Conservation (phyloP, 2,888 invertebrate genomes). For the Brachypalpus laphriformis region DNA sequence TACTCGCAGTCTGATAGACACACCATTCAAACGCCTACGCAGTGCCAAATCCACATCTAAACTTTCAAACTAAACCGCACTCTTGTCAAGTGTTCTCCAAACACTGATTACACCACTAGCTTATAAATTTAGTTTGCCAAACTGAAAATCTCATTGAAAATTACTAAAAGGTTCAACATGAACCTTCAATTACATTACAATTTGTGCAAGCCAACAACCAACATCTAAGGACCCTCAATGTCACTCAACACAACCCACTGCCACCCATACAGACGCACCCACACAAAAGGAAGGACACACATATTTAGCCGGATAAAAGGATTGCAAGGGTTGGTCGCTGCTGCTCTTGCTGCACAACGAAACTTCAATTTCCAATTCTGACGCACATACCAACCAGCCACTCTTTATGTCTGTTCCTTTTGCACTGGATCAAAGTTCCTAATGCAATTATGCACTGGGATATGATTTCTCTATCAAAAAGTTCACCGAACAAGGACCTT, state of each 20-base stretch:
- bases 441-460: conserved; percentile 69
- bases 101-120: conserved; percentile 48
- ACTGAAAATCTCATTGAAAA: conserved; percentile 58
- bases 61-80: no score
- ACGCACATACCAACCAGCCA: conserved; percentile 30
- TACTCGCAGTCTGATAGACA: no score
- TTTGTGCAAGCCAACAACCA: conserved; percentile 34
- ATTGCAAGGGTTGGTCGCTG: not conserved
- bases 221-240: conserved; percentile 52
- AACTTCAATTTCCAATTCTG: conserved; percentile 51
- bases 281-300: conserved; percentile 1
- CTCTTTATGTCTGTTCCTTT: conserved; percentile 10
- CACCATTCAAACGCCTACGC: no score
- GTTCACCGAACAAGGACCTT: conserved; percentile 48
- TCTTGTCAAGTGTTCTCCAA: conserved; percentile 30
- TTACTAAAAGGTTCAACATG: conserved; percentile 61
- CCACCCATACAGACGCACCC: not conserved
- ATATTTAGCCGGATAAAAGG: not conserved
- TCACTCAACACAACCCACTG: conserved; percentile 2
- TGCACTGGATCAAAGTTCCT: conserved; percentile 67
- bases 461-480: conserved; percentile 69
- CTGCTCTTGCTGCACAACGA: not conserved
- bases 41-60: no score
- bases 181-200: conserved; percentile 66
- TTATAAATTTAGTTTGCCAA: conserved; percentile 48